These are phyloP conservation scores for Trissoscelio sp. DNA, from an alignment of 2,888 invertebrate species.

Conservation along the genomic window DNA sequence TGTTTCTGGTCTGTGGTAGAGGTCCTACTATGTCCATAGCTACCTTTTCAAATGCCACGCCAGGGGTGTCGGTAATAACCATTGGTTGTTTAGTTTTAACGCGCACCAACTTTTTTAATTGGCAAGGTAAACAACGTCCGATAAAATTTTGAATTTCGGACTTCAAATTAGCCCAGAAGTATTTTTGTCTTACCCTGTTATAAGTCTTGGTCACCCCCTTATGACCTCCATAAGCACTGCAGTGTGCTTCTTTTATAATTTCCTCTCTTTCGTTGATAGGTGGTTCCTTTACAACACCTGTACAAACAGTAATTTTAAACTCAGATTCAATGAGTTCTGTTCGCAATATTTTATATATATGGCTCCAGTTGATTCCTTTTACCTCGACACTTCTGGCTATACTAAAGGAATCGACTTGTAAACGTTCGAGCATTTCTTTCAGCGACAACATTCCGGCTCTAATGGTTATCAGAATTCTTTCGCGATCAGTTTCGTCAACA, in stretches of 20 bases:
- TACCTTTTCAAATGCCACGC: conserved; percentile 4
- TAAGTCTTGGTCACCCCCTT: conserved; percentile 44
- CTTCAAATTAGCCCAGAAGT: conserved; percentile 64
- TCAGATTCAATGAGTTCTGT: background rate
- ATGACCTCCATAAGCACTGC: conserved; percentile 53
- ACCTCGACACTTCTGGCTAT: background rate
- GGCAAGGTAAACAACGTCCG: conserved; percentile 49
- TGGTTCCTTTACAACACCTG: conserved; percentile 9
- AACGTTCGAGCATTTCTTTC: background rate
- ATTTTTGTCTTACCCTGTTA: conserved; percentile 53
- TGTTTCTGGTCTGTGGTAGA: background rate
- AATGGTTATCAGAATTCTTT: background rate
- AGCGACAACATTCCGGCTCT: background rate
- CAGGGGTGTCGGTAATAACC: conserved; percentile 63
- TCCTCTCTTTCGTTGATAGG: background rate
- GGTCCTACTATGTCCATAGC: conserved; percentile 6
- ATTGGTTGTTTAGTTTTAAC: conserved; percentile 61
- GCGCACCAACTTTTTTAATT: conserved; percentile 62
- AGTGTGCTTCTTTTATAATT: conserved; percentile 50
- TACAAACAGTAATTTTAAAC: conserved; percentile 9
- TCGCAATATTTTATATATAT: background rate
- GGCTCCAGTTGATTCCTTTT: conserved; percentile 14
- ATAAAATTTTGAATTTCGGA: conserved; percentile 50
- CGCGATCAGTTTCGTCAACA: background rate
- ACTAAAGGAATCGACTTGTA: background rate